phyloP scores from a whole-genome alignment of 2,888 invertebrate species.

The Lampropteryx suffumata region DNA sequence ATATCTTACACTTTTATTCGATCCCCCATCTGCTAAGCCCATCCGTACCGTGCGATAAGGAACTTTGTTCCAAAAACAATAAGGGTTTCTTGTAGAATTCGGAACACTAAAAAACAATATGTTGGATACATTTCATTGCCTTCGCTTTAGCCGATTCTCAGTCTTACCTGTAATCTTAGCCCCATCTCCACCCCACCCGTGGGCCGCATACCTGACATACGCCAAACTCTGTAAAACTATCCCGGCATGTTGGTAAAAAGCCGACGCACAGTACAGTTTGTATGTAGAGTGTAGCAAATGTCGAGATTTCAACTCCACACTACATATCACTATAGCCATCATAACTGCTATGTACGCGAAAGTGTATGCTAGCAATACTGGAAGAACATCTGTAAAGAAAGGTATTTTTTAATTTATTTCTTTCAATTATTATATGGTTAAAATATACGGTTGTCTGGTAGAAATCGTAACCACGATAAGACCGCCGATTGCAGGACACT shows the following conservation, averaged over 20 bases:
- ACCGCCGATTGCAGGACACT: too few species aligned
- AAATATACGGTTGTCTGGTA: too few species aligned
- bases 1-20: too few species aligned
- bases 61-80: too few species aligned
- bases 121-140: too few species aligned
- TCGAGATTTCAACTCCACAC: conserved; percentile 88
- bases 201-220: conserved; percentile 89
- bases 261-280: conserved; percentile 90
- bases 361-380: conserved; percentile 89
- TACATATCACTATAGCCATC: conserved; percentile 87
- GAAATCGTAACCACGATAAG: too few species aligned
- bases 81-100: too few species aligned
- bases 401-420: too few species aligned
- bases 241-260: conserved; percentile 87
- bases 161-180: conserved; percentile 70
- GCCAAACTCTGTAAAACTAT: conserved; percentile 87
- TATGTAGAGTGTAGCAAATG: conserved; percentile 94
- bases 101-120: too few species aligned
- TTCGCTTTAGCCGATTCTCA: not conserved
- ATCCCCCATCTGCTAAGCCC: too few species aligned
- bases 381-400: conserved; percentile 88
- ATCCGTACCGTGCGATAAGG: too few species aligned
- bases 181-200: conserved; percentile 84
- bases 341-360: conserved; percentile 88
- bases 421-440: not conserved